These are phyloP conservation scores for Chironex yamaguchii DNA, from an alignment of 30 jellyfish, hydroid and myxozoan species.

Conservation along the genomic window DNA sequence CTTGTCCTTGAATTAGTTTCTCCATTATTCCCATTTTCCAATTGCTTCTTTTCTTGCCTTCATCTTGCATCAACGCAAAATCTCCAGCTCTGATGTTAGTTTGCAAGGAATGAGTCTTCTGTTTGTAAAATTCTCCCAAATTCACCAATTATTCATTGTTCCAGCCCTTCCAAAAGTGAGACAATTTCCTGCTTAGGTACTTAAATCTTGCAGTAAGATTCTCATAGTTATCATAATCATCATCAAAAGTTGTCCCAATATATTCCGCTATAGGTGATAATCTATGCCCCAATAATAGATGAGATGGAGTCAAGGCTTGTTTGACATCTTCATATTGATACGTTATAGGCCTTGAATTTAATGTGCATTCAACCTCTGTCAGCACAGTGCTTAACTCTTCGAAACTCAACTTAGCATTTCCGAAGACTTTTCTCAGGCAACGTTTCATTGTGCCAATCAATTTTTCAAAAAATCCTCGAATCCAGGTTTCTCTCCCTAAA, in stretches of 20 bases:
- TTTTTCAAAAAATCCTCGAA: slow-evolving; percentile 51
- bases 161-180: slow-evolving; percentile 44
- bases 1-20: not conserved
- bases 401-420: slow-evolving; percentile 22
- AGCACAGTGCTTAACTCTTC: slow-evolving; percentile 26
- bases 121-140: slow-evolving; percentile 20
- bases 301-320: slow-evolving; percentile 28
- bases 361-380: slow-evolving; percentile 28
- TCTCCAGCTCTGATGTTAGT: no score
- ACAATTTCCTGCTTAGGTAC: not conserved
- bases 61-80: not conserved
- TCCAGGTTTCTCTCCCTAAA: slow-evolving; percentile 25
- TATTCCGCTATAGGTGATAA: slow-evolving; percentile 16
- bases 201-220: not conserved
- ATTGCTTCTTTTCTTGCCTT: not conserved
- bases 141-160: slow-evolving; percentile 24
- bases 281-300: slow-evolving; percentile 31
- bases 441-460: slow-evolving; percentile 35
- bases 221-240: not conserved
- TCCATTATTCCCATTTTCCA: not conserved
- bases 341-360: slow-evolving; percentile 25
- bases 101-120: no score
- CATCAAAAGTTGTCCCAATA: not conserved
- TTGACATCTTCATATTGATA: slow-evolving; percentile 16
- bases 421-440: slow-evolving; percentile 25